A percentile compares a stretch with the other conserved stretches of the same genome.
Conservation (phyloP, 2,888 invertebrate genomes). For the Therioaphis trifolii region DNA sequence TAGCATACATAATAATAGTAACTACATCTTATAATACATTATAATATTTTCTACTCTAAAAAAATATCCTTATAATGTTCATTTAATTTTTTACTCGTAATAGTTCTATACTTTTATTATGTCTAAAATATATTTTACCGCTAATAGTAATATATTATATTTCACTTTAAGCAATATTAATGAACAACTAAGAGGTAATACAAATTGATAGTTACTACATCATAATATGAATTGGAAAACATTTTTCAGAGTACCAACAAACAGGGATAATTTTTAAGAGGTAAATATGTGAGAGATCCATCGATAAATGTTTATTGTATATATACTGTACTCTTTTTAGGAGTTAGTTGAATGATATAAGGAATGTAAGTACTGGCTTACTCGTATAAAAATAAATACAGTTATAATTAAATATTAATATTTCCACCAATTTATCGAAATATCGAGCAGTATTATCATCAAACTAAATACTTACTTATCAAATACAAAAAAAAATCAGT, state of each 20-base stretch:
- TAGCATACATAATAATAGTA: too few relatives aligned
- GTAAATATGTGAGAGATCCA: slow-evolving; percentile 34
- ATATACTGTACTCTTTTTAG: too few relatives aligned
- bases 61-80: too few relatives aligned
- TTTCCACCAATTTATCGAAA: too few relatives aligned
- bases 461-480: not conserved
- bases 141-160: too few relatives aligned
- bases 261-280: not conserved
- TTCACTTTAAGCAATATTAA: too few relatives aligned
- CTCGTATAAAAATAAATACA: slow-evolving; percentile 17
- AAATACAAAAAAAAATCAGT: too few relatives aligned
- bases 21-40: too few relatives aligned
- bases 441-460: not conserved
- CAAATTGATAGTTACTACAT: not conserved
- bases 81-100: too few relatives aligned
- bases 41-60: too few relatives aligned
- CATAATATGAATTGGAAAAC: not conserved
- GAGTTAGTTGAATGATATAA: not conserved
- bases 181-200: not conserved
- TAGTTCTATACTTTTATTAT: too few relatives aligned
- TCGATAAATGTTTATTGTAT: not conserved
- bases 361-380: slow-evolving; percentile 43
- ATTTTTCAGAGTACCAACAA: not conserved
- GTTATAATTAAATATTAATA: not conserved
- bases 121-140: too few relatives aligned